Evolutionary conservation across 1,140 invertebrate genomes (phyloP).

Genomic region (Euwallacea fornicatus): DNA sequence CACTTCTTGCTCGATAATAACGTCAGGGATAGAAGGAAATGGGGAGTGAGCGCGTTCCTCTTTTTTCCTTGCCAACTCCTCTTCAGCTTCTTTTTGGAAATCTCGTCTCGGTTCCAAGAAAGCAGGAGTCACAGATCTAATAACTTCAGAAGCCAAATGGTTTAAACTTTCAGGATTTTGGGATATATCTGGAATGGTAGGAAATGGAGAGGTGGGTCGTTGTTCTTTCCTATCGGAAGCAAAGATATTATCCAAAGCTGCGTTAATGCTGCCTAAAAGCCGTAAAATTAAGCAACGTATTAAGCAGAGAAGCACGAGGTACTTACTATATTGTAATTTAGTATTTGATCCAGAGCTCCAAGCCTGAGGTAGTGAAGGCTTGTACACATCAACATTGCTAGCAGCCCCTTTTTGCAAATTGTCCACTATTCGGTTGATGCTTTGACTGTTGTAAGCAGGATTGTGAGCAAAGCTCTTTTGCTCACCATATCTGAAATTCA

Average conservation of each 20-base stretch:
- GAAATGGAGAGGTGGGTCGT: slow-evolving; percentile 44
- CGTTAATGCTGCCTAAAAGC: slow-evolving; percentile 43
- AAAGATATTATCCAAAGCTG: slow-evolving; percentile 40
- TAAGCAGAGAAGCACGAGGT: not conserved
- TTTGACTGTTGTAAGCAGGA: slow-evolving; percentile 52
- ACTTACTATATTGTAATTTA: slow-evolving; percentile 46
- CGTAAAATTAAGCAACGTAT: not conserved
- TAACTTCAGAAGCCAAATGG: slow-evolving; percentile 28
- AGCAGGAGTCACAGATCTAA: slow-evolving; percentile 41
- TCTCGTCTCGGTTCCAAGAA: slow-evolving; percentile 35
- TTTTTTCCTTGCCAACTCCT: slow-evolving; percentile 31
- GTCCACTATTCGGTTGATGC: slow-evolving; percentile 52
- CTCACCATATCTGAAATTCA: slow-evolving; percentile 27
- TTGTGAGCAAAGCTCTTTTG: slow-evolving; percentile 49
- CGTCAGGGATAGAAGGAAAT: slow-evolving; percentile 46
- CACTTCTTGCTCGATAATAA: slow-evolving; percentile 37
- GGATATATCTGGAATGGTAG: slow-evolving; percentile 47
- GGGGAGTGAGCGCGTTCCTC: slow-evolving; percentile 40
- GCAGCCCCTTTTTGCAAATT: slow-evolving; percentile 50
- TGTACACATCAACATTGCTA: slow-evolving; percentile 53
- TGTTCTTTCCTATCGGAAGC: slow-evolving; percentile 24
- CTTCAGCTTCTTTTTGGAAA: slow-evolving; percentile 33
- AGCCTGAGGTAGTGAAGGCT: slow-evolving; percentile 58
- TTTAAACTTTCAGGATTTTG: slow-evolving; percentile 37
- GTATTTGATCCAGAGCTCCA: slow-evolving; percentile 54